Evolutionary conservation across 2,888 invertebrate species (phyloP).

Genomic region (Isotomurus palustris): DNA sequence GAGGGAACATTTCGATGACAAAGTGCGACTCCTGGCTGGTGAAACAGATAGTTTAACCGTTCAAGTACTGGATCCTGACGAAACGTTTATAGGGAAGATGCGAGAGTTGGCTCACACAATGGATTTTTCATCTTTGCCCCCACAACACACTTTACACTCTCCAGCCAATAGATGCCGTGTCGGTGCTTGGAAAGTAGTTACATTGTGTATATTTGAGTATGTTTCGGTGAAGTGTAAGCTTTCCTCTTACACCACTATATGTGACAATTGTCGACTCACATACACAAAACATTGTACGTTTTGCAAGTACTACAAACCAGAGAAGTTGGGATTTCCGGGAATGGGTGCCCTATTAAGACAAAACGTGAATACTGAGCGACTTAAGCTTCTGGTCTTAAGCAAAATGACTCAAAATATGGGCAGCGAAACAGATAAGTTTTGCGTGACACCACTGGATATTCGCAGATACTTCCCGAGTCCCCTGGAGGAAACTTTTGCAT

Average conservation of each 20-base stretch:
- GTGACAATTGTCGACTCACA: conserved; percentile 2
- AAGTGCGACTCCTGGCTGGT: background rate
- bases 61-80: background rate
- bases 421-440: too few relatives aligned
- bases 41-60: conserved; percentile 6
- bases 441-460: too few relatives aligned
- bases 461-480: too few relatives aligned
- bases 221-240: background rate
- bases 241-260: background rate
- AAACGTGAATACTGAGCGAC: too few relatives aligned
- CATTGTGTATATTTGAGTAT: background rate
- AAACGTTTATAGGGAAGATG: background rate
- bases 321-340: too few relatives aligned
- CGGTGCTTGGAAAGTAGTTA: conserved; percentile 6
- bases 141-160: background rate
- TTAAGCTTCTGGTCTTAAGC: too few relatives aligned
- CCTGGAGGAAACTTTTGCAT: too few relatives aligned
- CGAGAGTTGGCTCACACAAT: background rate
- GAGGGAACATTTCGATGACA: background rate
- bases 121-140: conserved; percentile 1
- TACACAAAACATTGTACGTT: background rate
- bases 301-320: too few relatives aligned
- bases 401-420: too few relatives aligned
- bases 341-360: too few relatives aligned
- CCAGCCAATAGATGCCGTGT: background rate